Base-by-base conservation (phyloP, 1,140 invertebrate genomes). In the Leguminivora glycinivorella region DNA sequence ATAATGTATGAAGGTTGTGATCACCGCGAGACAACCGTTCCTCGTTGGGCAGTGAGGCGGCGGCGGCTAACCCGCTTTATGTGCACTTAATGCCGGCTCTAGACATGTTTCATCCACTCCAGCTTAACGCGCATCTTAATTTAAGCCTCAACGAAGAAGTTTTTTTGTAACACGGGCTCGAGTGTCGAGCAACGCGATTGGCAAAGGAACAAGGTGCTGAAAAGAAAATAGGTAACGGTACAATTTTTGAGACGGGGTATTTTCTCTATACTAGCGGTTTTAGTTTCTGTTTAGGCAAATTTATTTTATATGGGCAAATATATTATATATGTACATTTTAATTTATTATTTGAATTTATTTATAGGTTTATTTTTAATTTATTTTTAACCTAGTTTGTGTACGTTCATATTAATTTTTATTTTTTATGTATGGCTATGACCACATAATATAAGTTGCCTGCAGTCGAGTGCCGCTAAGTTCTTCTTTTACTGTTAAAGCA, bases 101-200 rank as follows among this genome's bases (percentile, higher is more conserved):
- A 83, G 80, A 84, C 83, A 85, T 85, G 80, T 85, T 84, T 80
- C 74, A 83, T 85, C 80, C 80, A 83, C 83, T 85, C 70, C 76
- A 82, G 79, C 76, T 83, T 85, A 84, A 84, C 76, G 82, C 82
- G 77, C 76, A 81, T 83, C 84, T 85, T 87, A 83, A 83, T 87
- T 87, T 84, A 81, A 86, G 80, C 78, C 77, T 75, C 63, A 81
- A 80, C 72, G 79, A 77, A n/a, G 34, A 67, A 72, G 74, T 31
- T 29, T 31, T 63, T 63, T 63, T 63, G 14, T 31, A 63, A 63
- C 26, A 63, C 58, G 56, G n/a, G 14, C 56, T 43, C 10, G 40
- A 43, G n/a, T 43, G 47, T 52, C 22, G 19, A 52, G n/a, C 4
- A 12, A 47, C 5, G 5, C 5, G 43, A 52, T 52, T 52, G 47